Evolutionary conservation across 2,113 vertebrate species (phyloP), one percentile per base, ranked within the genome.

Genomic region (Paradoxurus hermaphroditus): DNA sequence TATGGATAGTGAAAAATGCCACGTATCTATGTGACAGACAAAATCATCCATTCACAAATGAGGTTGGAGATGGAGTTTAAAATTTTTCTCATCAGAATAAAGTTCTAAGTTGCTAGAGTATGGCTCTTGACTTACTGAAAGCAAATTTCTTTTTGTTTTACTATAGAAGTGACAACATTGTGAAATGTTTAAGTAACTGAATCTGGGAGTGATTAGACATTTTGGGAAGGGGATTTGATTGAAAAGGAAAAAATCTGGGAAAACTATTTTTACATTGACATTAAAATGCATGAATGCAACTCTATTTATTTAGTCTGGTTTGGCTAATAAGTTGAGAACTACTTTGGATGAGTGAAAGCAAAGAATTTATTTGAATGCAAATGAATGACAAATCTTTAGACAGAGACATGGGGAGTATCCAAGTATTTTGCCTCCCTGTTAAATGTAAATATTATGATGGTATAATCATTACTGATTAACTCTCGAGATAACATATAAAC

Each of bases 281-380:
- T 73, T 34, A n/a, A 19, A 83, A 85, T 4, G n/a, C 87, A 84
- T 90, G 78, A 97, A 91, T 10, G 1, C 87, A 92, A 95, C 14
- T 29, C 77, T 46, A 81, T 90, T 5, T 96, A 49, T 98, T 98
- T 98, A 98, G 96, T 96, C 86, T 91, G 83, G 44, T 23, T 1
- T 1, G 82, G 83, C 83, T 96, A 97, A 95, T 36, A 65, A 41
- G 63, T 25, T 73, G 68, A 87, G 41, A 90, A 82, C 82, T 97
- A 92, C 94, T 97, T 78, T 96, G 91, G 96, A 92, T 86, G 70
- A 92, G 11, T 97, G n/a, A 77, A 97, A 77, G 27, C 4, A 94
- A 85, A 93, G 46, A 91, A 98, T 78, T 5, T 65, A 51, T 70
- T 51, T 94, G 16, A 92, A 94, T 97, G 75, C 75, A 90, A 95